Conservation (phyloP, 2,797 vertebrate genomes). For the Eremophila alpestris region DNA sequence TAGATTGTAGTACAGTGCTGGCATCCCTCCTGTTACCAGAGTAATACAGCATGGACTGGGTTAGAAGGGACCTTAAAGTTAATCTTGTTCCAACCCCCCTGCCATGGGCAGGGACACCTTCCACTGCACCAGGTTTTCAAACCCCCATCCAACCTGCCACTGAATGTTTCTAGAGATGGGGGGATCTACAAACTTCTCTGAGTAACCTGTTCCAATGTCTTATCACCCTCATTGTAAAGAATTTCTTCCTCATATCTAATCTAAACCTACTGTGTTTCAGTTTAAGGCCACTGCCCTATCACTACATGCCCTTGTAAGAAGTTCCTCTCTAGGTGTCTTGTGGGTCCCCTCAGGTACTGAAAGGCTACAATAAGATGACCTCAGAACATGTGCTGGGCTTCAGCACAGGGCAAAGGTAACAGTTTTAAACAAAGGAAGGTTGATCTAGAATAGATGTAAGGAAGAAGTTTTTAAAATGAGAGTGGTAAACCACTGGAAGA, state of each 20-base stretch:
- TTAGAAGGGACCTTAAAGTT: background rate
- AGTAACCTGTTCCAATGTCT: background rate
- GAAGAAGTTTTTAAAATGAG: background rate
- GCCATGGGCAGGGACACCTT: background rate
- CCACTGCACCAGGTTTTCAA: background rate
- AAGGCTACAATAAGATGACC: background rate
- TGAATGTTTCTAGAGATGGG: background rate
- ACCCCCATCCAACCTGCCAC: background rate
- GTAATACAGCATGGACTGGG: background rate
- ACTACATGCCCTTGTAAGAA: background rate
- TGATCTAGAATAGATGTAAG: background rate
- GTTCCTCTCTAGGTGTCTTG: background rate
- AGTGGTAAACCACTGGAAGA: background rate
- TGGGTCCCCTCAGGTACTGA: background rate
- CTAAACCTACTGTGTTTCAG: background rate
- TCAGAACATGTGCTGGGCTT: background rate
- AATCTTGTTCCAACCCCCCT: rapidly evolving
- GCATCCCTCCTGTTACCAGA: background rate
- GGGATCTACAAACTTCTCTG: background rate
- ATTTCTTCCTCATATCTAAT: background rate
- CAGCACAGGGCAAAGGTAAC: background rate
- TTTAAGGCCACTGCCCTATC: background rate
- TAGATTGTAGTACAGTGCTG: background rate
- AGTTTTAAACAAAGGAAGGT: background rate
- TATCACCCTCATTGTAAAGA: background rate